Evolutionary conservation across 2,888 invertebrate species (phyloP).

Genomic region (Harmothoe impar): DNA sequence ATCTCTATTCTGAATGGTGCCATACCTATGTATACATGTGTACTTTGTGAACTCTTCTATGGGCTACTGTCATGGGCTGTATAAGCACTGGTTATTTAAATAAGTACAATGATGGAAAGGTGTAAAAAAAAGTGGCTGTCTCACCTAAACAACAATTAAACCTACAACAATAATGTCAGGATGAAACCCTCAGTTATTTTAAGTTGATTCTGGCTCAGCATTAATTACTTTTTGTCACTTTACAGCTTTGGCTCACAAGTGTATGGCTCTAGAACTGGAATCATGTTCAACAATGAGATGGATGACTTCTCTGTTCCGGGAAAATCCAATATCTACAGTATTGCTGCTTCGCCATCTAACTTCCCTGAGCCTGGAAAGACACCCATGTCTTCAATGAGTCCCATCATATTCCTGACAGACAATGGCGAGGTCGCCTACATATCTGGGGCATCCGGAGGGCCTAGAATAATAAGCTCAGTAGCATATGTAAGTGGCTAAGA

Average conservation of each 20-base stretch:
- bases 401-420: constrained; percentile 89
- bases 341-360: constrained; percentile 90
- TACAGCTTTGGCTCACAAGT: constrained; percentile 91
- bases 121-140: no score
- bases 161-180: no score
- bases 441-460: constrained; percentile 94
- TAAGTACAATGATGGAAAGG: no score
- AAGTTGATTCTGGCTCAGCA: no score
- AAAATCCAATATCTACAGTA: constrained; percentile 81
- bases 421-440: constrained; percentile 88
- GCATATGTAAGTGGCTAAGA: constrained; percentile 75
- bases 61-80: no score
- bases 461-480: constrained; percentile 93
- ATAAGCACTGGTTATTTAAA: no score
- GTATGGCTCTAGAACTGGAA: constrained; percentile 86
- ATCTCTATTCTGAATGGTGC: no score
- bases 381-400: constrained; percentile 95
- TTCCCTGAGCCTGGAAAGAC: constrained; percentile 91
- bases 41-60: no score
- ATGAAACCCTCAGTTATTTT: no score
- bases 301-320: constrained; percentile 92
- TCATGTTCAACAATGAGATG: constrained; percentile 95
- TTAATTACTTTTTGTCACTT: no score
- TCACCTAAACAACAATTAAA: no score
- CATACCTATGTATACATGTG: no score